Conservation (phyloP, 1,140 invertebrate species). For the Philotrypesis tridentata region DNA sequence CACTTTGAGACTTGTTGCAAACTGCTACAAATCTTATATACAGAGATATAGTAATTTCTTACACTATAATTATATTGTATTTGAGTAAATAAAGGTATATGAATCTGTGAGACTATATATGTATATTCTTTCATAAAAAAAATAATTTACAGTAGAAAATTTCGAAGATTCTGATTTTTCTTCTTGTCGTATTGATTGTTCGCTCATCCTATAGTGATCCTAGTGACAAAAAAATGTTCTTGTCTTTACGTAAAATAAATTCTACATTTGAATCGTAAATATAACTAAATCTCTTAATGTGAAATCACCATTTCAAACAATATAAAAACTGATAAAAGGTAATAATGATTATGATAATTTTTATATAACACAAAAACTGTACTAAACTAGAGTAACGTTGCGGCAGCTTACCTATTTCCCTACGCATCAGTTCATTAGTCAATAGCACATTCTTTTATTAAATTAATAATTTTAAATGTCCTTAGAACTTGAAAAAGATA, state of each 20-base stretch:
- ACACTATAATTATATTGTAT: no score
- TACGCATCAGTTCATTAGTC: background rate
- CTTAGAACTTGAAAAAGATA: background rate
- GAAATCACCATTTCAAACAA: background rate
- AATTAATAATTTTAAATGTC: background rate
- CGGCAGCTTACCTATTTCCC: background rate
- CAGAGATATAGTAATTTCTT: no score
- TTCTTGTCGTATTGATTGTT: background rate
- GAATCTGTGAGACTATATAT: no score
- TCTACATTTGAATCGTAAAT: background rate
- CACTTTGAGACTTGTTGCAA: no score
- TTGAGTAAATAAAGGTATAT: no score
- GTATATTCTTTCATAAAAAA: slow-evolving; percentile 35
- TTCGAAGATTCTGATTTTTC: background rate
- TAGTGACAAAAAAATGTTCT: background rate
- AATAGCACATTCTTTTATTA: background rate
- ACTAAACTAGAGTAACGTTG: background rate
- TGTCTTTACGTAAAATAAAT: background rate
- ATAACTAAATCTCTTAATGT: background rate
- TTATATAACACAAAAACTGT: background rate
- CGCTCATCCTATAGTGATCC: background rate
- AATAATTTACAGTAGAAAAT: slow-evolving; percentile 30
- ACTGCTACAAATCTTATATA: no score
- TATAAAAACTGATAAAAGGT: background rate
- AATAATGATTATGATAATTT: slow-evolving; percentile 5